Conservation (phyloP, 2,888 invertebrate genomes). For the Clitarchus hookeri region DNA sequence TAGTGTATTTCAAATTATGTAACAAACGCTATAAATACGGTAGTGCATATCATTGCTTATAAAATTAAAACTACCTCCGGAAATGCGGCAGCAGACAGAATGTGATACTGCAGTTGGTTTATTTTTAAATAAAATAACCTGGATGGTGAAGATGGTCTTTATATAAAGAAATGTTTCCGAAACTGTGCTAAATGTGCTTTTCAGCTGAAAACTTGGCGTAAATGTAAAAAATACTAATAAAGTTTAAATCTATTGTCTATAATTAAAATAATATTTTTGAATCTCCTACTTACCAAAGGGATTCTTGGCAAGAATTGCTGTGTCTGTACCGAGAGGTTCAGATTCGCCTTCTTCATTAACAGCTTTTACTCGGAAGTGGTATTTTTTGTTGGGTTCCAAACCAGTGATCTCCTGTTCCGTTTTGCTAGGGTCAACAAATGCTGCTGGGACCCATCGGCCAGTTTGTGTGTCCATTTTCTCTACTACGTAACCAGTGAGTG, state of each 20-base stretch:
- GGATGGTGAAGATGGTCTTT: no score
- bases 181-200: no score
- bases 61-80: no score
- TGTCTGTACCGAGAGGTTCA: conserved; percentile 89
- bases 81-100: no score
- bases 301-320: conserved; percentile 92
- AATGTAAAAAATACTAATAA: neutral
- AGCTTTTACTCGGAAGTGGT: conserved; percentile 97
- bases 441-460: conserved; percentile 86
- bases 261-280: neutral
- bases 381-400: conserved; percentile 92
- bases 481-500: conserved; percentile 86
- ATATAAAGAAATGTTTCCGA: no score
- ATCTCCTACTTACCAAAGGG: conserved; percentile 71
- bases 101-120: no score
- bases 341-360: conserved; percentile 97
- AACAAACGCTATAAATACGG: no score
- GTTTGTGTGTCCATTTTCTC: conserved; percentile 93
- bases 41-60: no score
- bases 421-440: conserved; percentile 64
- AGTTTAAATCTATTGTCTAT: neutral
- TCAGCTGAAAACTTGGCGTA: no score
- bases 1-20: no score
- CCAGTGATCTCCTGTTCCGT: conserved; percentile 84
- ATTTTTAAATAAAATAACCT: no score